These are phyloP conservation scores for Perccottus glenii DNA, from an alignment of 2,113 vertebrate species.

Conservation along the genomic window DNA sequence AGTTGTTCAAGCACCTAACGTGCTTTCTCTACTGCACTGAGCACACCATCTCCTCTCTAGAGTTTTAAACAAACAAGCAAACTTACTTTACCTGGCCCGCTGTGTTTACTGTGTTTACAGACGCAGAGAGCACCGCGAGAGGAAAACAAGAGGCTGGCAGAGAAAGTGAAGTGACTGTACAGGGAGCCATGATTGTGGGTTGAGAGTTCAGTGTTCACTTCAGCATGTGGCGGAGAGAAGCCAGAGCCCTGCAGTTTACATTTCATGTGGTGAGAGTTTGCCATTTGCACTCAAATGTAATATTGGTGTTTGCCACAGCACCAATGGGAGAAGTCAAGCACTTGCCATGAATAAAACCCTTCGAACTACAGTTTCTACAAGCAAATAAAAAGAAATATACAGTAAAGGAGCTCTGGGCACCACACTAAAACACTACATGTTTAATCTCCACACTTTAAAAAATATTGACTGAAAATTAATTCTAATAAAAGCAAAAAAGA, in stretches of 20 bases:
- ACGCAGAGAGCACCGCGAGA: neutral
- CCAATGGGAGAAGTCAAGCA: conserved; percentile 46
- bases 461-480: neutral
- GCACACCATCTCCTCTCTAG: conserved; percentile 9
- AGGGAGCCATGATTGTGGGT: conserved; percentile 27
- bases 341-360: conserved; percentile 48
- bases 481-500: neutral
- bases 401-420: conserved; percentile 11
- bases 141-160: neutral
- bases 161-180: conserved; percentile 1
- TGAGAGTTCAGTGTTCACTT: conserved; percentile 54
- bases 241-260: conserved; percentile 45
- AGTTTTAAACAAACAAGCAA: conserved; percentile 37
- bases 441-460: neutral
- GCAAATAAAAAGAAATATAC: conserved; percentile 5
- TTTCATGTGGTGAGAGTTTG: conserved; percentile 53
- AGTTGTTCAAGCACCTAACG: conserved; percentile 13
- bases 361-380: conserved; percentile 21
- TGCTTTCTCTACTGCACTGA: conserved; percentile 15
- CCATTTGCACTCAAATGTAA: conserved; percentile 64
- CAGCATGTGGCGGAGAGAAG: conserved; percentile 31
- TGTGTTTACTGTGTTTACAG: conserved; percentile 34
- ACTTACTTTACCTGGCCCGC: conserved; percentile 14
- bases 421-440: conserved; percentile 10
- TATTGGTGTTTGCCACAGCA: conserved; percentile 54